Base-by-base conservation (phyloP, 2,888 invertebrate species). In the Sphinx pinastri region DNA sequence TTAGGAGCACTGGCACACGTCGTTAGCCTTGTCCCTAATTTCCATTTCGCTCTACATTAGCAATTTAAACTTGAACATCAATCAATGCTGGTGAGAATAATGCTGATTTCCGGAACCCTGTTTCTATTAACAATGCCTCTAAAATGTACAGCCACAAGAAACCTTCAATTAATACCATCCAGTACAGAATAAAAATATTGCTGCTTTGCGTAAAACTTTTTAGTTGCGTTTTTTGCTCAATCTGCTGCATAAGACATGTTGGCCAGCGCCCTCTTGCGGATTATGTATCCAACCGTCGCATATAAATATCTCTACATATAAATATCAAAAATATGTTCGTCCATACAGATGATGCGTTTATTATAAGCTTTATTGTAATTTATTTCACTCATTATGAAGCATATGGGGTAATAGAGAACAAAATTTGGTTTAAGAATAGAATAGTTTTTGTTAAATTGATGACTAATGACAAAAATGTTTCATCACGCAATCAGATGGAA, bases 401-500 rank as follows among this genome's bases (percentile, higher is more conserved):
- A 6, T 6, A 60, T 12, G 16, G 16, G 16, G 19, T 63, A 13
- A 49, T 13, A 13, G 12, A n/a, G 1, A 7, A 60, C 45, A n/a
- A 0, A 60, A 49, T 49, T 47, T 49, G 0, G 49, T 63, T 19
- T 7, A 47, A 19, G 12, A 13, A 11, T 63, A 19, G 4, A 19
- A 47, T 57, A 13, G 57, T 51, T 38, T 58, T 0, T 14, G 13
- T 58, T 25, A 66, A 72, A 58, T 71, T 70, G 60, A 71, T 71
- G 57, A 72, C 71, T 60, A 72, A 77, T 77, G 74, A 75, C 73
- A 76, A 80, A 79, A 84, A 80, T 84, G 88, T 86, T 84, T 83
- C 82, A 79, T 80, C 86, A 88, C 83, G 91, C 91, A 78, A 81
- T 80, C 91, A 93, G 93, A 89, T 91, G 92, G 92, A 93, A 90